Percentiles rank a stretch among this genome's conserved stretches.
These are phyloP conservation scores for Gracilinanus agilis DNA, from an alignment of 2,113 vertebrate genomes.

Conservation along the genomic window DNA sequence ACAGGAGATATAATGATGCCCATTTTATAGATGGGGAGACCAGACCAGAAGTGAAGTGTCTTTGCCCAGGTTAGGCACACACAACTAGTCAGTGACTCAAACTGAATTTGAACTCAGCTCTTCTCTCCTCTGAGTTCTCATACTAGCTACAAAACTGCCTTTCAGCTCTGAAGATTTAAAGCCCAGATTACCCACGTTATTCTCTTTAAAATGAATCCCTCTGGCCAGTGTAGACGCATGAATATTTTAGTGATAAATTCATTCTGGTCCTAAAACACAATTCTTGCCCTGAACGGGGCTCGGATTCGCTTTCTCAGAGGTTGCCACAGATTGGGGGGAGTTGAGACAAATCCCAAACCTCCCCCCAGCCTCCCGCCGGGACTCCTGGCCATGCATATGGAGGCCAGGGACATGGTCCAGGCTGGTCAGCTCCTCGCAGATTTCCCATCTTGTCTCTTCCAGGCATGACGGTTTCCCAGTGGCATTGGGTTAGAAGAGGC, in stretches of 20 bases:
- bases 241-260: not conserved
- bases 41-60: not conserved
- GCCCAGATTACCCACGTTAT: not conserved
- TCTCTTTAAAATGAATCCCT: constrained; percentile 40
- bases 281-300: not conserved
- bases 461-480: too few species aligned
- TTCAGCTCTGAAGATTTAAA: not conserved
- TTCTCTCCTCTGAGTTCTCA: not conserved
- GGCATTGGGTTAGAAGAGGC: too few species aligned
- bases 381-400: not conserved
- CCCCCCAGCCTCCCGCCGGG: too few species aligned
- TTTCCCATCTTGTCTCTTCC: not conserved
- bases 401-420: not conserved
- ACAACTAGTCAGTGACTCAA: not conserved
- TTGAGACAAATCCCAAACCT: too few species aligned
- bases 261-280: not conserved
- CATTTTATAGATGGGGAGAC: not conserved
- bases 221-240: not conserved
- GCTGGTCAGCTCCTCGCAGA: not conserved
- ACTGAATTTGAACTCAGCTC: not conserved
- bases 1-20: not conserved
- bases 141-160: not conserved
- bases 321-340: not conserved
- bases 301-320: not conserved
- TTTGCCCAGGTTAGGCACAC: not conserved